Conservation (phyloP, 2,888 invertebrate genomes). For the Pseudeuparius sepicola region DNA sequence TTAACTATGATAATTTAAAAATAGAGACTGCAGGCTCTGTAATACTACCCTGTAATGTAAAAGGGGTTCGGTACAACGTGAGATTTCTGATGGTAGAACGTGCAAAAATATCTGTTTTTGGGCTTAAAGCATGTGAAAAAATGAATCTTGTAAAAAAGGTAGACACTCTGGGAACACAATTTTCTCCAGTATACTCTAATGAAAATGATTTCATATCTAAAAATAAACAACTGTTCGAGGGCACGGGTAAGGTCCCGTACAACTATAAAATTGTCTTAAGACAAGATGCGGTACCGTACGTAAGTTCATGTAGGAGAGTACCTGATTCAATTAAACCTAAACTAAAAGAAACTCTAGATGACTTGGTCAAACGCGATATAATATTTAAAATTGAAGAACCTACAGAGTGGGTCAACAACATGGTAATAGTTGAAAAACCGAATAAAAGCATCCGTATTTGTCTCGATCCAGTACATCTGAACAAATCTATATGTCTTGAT, state of each 20-base stretch:
- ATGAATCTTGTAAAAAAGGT: slow-evolving; percentile 16
- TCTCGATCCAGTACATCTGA: slow-evolving; percentile 21
- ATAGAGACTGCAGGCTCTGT: too few relatives aligned
- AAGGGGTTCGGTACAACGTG: too few relatives aligned
- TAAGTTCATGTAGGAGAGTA: slow-evolving; percentile 4
- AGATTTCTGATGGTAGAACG: too few relatives aligned
- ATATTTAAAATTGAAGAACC: slow-evolving; percentile 11
- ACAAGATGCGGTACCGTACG: not conserved
- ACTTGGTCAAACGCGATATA: slow-evolving; percentile 7
- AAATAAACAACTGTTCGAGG: too few relatives aligned
- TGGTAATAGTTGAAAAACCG: slow-evolving; percentile 12
- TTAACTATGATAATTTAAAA: slow-evolving; percentile 17
- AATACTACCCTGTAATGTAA: too few relatives aligned
- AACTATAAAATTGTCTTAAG: slow-evolving; percentile 9
- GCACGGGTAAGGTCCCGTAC: slow-evolving; percentile 7
- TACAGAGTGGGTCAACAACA: slow-evolving; percentile 11
- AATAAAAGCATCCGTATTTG: slow-evolving; percentile 15
- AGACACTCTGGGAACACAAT: too few relatives aligned
- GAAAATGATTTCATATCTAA: slow-evolving; percentile 14
- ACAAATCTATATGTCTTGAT: slow-evolving; percentile 14
- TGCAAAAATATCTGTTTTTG: too few relatives aligned
- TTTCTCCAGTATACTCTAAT: not conserved
- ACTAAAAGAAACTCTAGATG: slow-evolving; percentile 9
- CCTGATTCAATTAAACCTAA: slow-evolving; percentile 4
- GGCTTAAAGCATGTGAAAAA: slow-evolving; percentile 13